These are phyloP conservation scores for Gymnocephalus cernua DNA, from an alignment of 2,113 vertebrate genomes.

Conservation along the genomic window DNA sequence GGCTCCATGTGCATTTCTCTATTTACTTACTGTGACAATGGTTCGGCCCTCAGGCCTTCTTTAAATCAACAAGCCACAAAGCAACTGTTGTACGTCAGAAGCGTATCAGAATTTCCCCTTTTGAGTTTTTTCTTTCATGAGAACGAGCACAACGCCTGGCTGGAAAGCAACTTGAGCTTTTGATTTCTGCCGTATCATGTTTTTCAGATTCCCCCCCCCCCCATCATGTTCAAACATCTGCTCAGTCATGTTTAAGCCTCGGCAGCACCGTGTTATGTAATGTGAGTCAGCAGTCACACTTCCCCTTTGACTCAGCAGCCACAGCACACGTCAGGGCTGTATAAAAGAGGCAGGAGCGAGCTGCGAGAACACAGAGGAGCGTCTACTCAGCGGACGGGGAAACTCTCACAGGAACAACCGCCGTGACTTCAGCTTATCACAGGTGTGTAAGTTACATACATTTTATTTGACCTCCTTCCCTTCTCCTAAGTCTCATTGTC, in stretches of 20 bases:
- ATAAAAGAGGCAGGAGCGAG: constrained; percentile 56
- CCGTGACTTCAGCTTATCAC: background rate
- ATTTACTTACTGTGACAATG: too few species aligned
- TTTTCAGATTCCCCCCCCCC: constrained; percentile 7
- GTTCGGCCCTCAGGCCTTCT: too few species aligned
- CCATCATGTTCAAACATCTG: constrained; percentile 5
- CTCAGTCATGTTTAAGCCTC: constrained; percentile 59
- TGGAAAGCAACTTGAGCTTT: background rate
- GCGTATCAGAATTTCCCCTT: too few species aligned
- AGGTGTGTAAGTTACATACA: background rate
- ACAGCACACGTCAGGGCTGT: background rate
- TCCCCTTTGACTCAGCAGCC: constrained; percentile 57
- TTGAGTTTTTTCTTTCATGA: background rate
- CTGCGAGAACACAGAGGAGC: background rate
- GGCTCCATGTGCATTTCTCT: too few species aligned
- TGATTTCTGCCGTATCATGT: constrained; percentile 58
- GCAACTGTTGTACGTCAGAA: too few species aligned
- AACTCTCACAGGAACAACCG: background rate
- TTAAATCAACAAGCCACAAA: too few species aligned
- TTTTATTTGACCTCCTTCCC: too few species aligned
- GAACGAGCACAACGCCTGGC: background rate
- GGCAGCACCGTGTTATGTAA: background rate
- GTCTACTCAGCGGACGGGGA: background rate
- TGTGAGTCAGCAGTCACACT: constrained; percentile 62
- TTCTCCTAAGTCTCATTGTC: too few species aligned